Percentiles rank a stretch among this genome's conserved stretches.
Conservation (phyloP, 2,113 vertebrate species). For the Hystrix brachyura region DNA sequence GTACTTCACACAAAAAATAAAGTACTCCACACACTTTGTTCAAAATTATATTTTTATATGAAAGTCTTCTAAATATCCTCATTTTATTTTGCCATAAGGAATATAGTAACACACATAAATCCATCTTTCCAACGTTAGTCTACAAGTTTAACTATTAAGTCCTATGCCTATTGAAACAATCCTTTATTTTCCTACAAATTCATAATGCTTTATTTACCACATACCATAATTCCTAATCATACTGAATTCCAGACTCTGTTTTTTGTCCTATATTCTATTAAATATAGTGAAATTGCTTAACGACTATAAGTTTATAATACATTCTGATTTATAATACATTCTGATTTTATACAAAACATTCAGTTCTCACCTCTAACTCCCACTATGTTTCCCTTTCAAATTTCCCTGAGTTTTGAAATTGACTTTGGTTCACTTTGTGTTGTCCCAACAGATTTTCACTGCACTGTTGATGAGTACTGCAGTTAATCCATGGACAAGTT, state of each 20-base stretch:
- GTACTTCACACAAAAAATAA: background rate
- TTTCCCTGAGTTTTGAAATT: background rate
- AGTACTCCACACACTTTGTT: background rate
- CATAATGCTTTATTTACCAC: background rate
- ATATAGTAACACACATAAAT: background rate
- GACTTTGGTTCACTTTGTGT: background rate
- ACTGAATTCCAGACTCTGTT: background rate
- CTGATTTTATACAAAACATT: background rate
- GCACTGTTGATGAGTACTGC: background rate
- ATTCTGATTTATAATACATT: background rate
- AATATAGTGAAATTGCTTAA: background rate
- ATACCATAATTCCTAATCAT: background rate
- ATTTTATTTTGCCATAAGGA: background rate
- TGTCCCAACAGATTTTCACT: background rate
- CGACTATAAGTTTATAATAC: background rate
- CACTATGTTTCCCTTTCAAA: background rate
- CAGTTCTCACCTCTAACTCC: background rate
- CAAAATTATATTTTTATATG: background rate
- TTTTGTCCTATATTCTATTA: background rate
- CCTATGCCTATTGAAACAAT: background rate
- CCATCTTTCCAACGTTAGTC: background rate
- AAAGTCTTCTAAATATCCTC: background rate
- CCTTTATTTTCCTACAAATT: background rate
- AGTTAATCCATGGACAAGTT: background rate
- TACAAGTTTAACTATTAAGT: background rate